Evolutionary conservation across 2,888 invertebrate genomes (phyloP), one percentile per base, ranked within the genome.

Genomic region (Drosophila quinaria): DNA sequence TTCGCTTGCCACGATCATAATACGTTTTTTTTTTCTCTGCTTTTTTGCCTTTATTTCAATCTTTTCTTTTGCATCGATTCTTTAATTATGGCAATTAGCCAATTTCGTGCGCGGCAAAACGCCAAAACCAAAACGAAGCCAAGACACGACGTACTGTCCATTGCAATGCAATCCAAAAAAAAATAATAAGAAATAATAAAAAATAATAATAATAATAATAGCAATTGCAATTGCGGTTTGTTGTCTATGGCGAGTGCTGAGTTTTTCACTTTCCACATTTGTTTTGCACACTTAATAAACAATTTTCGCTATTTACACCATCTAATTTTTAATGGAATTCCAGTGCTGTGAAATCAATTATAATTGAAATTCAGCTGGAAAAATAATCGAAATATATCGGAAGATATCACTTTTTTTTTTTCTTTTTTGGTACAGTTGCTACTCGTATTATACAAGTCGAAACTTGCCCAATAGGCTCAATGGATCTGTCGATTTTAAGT

Each of bases 21-120:
- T 71, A 51, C 46, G 54, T 58, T 51, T 70, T 33, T 67, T 61
- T 59, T 31, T n/a, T 17, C 35, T 50, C 6, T 29, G 22, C 3
- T 65, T 61, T 62, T 61, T 41, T 33, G 44, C 52, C 54, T 47
- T 35, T 54, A 54, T 51, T 59, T 61, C 37, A 35, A 37, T 63
- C 42, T 69, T 52, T 67, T 62, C 66, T 62, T 62, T 73, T 78
- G 54, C 62, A 65, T 78, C 61, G 65, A 73, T 78, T 79, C 80
- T 73, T 86, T 69, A 88, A 83, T 88, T 84, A 88, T 70, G 79
- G 78, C 84, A 84, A 88, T 84, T 88, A 88, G 87, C 83, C 83
- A 82, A 75, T 70, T 82, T 82, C 70, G 74, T 75, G 75, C 74
- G 44, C 49, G 42, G 29, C 51, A 60, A 70, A 62, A 49, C 46